Conservation (phyloP, 2,888 invertebrate species). For the Rhimphoctona megacephalus region DNA sequence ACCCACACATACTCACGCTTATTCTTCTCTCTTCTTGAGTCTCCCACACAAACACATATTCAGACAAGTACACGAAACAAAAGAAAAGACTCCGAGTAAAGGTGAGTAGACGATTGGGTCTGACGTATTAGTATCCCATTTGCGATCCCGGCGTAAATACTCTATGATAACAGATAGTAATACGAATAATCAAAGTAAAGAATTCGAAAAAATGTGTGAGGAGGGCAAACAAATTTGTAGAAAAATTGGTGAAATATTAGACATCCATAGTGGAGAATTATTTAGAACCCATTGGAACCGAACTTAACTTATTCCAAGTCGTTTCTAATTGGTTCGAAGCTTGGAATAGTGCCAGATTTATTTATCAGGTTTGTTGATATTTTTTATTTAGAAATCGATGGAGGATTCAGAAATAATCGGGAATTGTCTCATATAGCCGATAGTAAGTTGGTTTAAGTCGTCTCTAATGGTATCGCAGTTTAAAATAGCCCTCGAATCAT, state of each 20-base stretch:
- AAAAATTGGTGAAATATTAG: not conserved
- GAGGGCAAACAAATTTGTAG: not conserved
- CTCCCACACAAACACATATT: not conserved
- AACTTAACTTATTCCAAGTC: too few species aligned
- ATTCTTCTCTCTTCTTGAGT: not conserved
- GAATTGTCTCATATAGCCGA: too few species aligned
- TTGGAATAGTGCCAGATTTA: too few species aligned
- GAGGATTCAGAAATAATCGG: too few species aligned
- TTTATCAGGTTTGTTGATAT: too few species aligned
- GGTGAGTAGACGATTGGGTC: constrained; percentile 48
- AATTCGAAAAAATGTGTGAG: not conserved
- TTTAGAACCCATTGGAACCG: not conserved
- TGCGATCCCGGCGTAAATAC: constrained; percentile 40
- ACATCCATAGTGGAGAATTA: not conserved
- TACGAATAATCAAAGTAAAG: not conserved
- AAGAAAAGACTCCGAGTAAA: constrained; percentile 66
- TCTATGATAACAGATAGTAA: constrained; percentile 26
- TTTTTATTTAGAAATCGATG: too few species aligned
- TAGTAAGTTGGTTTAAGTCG: too few species aligned
- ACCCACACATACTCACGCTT: constrained; percentile 10
- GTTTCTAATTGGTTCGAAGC: too few species aligned
- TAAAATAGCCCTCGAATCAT: too few species aligned
- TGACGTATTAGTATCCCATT: not conserved
- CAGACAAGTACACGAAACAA: constrained; percentile 77
- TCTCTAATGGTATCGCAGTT: too few species aligned